Conservation (phyloP, 37 sponge, comb jelly and placozoan species). For the Eunapius fragilis region DNA sequence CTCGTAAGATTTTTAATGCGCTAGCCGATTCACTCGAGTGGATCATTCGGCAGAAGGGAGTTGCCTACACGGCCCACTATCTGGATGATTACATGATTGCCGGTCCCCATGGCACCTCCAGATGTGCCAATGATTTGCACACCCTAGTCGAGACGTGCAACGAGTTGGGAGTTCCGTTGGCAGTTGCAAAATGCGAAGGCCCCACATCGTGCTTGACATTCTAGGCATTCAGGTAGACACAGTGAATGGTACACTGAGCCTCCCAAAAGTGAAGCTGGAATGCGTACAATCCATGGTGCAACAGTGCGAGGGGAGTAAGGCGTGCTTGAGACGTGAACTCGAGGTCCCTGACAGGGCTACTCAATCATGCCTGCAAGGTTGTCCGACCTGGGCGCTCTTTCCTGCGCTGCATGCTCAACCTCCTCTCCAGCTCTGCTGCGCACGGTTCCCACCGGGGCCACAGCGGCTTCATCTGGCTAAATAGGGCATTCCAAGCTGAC, state of each 20-base stretch:
- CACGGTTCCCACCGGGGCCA: neutral
- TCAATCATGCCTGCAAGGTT: neutral
- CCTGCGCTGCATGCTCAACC: neutral
- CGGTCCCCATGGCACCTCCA: too few species aligned
- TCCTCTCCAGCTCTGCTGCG: neutral
- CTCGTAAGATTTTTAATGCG: too few species aligned
- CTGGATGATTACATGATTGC: too few species aligned
- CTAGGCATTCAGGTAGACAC: too few species aligned
- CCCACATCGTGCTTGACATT: too few species aligned
- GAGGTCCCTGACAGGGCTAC: neutral
- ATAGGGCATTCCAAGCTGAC: slow-evolving; percentile 7
- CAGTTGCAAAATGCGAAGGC: too few species aligned
- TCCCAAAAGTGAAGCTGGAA: neutral
- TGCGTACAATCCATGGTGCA: neutral
- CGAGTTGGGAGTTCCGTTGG: too few species aligned
- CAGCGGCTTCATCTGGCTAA: slow-evolving; percentile 8
- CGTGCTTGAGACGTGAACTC: neutral
- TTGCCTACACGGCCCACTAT: too few species aligned
- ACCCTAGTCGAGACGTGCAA: too few species aligned
- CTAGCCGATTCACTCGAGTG: too few species aligned
- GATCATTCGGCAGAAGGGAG: too few species aligned
- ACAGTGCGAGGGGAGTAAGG: neutral
- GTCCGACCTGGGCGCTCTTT: slow-evolving; percentile 6
- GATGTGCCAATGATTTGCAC: too few species aligned
- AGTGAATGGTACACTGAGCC: neutral